A percentile compares a stretch with the other conserved stretches of the same genome.
phyloP scores from a whole-genome alignment of 35 echinoderm and acorn worm genomes.

The Patiria miniata region DNA sequence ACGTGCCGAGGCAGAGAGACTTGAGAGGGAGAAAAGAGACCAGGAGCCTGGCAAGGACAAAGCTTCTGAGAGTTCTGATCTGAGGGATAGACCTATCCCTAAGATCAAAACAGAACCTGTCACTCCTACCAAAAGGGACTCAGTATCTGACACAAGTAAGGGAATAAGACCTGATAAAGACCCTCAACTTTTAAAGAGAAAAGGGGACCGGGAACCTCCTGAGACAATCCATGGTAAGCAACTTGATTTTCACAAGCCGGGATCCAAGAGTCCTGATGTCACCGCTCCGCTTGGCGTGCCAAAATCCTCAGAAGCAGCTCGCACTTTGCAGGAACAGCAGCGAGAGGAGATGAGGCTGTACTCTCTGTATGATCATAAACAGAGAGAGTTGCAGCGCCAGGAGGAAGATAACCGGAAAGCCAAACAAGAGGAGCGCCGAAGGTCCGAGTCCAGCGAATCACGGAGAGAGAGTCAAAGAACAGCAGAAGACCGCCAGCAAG shows the following conservation, averaged over 20 bases:
- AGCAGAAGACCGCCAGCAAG: neutral
- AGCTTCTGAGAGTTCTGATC: conserved; percentile 7
- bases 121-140: conserved; percentile 43
- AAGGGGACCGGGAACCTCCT: conserved; percentile 9
- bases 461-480: conserved; percentile 31
- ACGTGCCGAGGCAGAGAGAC: conserved; percentile 23
- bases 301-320: neutral
- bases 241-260: conserved; percentile 54
- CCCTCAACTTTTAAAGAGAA: conserved; percentile 19
- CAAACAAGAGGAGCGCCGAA: conserved; percentile 46
- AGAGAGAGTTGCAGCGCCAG: conserved; percentile 48
- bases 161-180: conserved; percentile 18
- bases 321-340: conserved; percentile 32
- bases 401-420: conserved; percentile 39
- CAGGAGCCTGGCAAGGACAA: conserved; percentile 35
- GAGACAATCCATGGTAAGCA: conserved; percentile 49
- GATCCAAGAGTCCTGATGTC: neutral
- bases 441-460: neutral
- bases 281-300: neutral
- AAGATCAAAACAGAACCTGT: conserved; percentile 66
- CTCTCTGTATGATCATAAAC: conserved; percentile 65
- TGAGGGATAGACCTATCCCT: conserved; percentile 39
- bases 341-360: conserved; percentile 71
- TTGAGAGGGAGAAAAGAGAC: conserved; percentile 29
- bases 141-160: neutral